Conservation (phyloP, 1,140 invertebrate species). For the Nephila pilipes region DNA sequence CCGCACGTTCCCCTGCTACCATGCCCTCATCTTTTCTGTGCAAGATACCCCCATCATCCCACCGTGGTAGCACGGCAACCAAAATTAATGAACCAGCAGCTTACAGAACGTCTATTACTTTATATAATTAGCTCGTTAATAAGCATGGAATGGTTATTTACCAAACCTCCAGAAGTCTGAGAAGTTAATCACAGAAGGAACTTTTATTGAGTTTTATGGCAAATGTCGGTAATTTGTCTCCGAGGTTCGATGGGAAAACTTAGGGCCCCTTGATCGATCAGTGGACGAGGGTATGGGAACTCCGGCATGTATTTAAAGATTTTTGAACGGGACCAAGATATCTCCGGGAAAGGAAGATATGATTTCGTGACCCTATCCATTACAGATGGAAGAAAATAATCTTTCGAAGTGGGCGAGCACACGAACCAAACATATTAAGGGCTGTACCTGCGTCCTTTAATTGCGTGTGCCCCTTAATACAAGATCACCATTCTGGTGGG, state of each 20-base stretch:
- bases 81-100: conserved; percentile 54
- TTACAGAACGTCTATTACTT: conserved; percentile 61
- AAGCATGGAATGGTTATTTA: conserved; percentile 65
- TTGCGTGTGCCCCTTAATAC: conserved; percentile 58
- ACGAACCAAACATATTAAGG: conserved; percentile 74
- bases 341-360: conserved; percentile 17
- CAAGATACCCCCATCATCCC: conserved; percentile 5
- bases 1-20: not conserved
- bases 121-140: conserved; percentile 72
- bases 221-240: conserved; percentile 63
- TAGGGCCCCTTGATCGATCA: conserved; percentile 7
- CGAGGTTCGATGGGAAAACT: conserved; percentile 8
- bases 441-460: conserved; percentile 39
- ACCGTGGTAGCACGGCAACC: not conserved
- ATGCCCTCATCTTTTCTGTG: not conserved
- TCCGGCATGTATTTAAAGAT: conserved; percentile 44
- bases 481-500: not conserved
- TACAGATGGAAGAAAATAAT: conserved; percentile 69
- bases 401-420: conserved; percentile 35
- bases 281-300: not conserved
- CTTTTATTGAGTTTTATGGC: conserved; percentile 59
- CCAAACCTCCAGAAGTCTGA: conserved; percentile 2
- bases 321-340: conserved; percentile 47
- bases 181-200: conserved; percentile 50
- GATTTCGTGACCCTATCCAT: conserved; percentile 71